Conservation (phyloP, 1,140 invertebrate genomes). For the Nasonia longicornis region DNA sequence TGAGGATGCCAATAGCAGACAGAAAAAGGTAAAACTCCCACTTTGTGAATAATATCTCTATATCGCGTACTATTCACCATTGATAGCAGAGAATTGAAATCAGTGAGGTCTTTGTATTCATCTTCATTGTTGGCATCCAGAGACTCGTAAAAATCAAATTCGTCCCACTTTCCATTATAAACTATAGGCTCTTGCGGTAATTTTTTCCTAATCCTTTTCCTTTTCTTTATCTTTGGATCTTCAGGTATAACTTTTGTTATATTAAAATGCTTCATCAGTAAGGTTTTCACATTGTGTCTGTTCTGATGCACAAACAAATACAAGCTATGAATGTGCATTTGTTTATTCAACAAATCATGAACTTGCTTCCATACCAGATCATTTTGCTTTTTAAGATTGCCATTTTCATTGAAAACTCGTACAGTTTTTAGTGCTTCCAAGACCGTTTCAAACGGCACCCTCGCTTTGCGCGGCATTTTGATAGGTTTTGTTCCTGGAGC, state of each 20-base stretch:
- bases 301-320: constrained; percentile 38
- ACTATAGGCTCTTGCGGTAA: background rate
- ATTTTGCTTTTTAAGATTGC: constrained; percentile 32
- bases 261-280: constrained; percentile 36
- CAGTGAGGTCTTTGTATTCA: constrained; percentile 6
- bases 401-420: constrained; percentile 39
- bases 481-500: background rate
- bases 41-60: constrained; percentile 39
- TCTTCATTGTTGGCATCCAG: constrained; percentile 12
- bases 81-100: constrained; percentile 9
- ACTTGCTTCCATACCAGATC: constrained; percentile 38
- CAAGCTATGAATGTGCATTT: constrained; percentile 36
- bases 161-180: background rate
- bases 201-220: background rate
- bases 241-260: constrained; percentile 2
- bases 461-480: constrained; percentile 38
- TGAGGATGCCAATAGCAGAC: constrained; percentile 38
- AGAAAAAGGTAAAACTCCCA: constrained; percentile 34
- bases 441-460: constrained; percentile 30
- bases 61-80: constrained; percentile 31
- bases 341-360: constrained; percentile 15
- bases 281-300: constrained; percentile 25
- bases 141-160: constrained; percentile 24
- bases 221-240: background rate
- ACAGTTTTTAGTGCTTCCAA: constrained; percentile 33